phyloP scores from a whole-genome alignment of 2,797 vertebrate species.

The Knipowitschia caucasica region DNA sequence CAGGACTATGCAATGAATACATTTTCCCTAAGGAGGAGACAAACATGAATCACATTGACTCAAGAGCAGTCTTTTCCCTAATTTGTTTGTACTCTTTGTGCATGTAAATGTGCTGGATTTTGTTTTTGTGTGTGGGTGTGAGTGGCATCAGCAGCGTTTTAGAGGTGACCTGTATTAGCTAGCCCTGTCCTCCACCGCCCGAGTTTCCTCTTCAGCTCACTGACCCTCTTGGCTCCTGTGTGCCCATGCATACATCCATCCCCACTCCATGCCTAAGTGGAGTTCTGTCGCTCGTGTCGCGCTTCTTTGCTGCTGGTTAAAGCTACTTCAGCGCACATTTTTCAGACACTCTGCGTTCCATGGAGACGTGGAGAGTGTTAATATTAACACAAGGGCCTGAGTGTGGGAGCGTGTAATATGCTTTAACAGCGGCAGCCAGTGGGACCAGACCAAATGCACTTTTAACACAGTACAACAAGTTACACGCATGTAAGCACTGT shows the following conservation, averaged over 20 bases:
- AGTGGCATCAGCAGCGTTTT: slow-evolving; percentile 24
- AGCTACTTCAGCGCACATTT: slow-evolving; percentile 46
- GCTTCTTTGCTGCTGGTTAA: slow-evolving; percentile 52
- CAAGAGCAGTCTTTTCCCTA: too few relatives aligned
- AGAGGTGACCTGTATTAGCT: slow-evolving; percentile 57
- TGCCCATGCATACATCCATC: slow-evolving; percentile 51
- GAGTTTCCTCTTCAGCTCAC: slow-evolving; percentile 57
- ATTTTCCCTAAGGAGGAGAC: too few relatives aligned
- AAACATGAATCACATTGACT: too few relatives aligned
- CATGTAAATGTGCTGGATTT: slow-evolving; percentile 42
- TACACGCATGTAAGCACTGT: slow-evolving; percentile 20
- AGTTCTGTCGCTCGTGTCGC: slow-evolving; percentile 45
- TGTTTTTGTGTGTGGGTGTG: slow-evolving; percentile 9
- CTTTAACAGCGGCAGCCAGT: slow-evolving; percentile 45
- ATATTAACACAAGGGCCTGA: slow-evolving; percentile 55
- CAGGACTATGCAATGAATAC: too few relatives aligned
- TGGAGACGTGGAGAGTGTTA: slow-evolving; percentile 51
- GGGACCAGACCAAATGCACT: slow-evolving; percentile 29
- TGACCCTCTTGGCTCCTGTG: slow-evolving; percentile 56
- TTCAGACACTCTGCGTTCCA: slow-evolving; percentile 31
- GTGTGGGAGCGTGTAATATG: slow-evolving; percentile 26
- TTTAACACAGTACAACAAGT: slow-evolving; percentile 14
- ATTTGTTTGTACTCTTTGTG: too few relatives aligned
- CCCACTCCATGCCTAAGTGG: slow-evolving; percentile 57
- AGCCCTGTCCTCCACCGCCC: background rate